Evolutionary conservation across 2,797 vertebrate genomes (phyloP).

Genomic region (Sebastes flavidus): DNA sequence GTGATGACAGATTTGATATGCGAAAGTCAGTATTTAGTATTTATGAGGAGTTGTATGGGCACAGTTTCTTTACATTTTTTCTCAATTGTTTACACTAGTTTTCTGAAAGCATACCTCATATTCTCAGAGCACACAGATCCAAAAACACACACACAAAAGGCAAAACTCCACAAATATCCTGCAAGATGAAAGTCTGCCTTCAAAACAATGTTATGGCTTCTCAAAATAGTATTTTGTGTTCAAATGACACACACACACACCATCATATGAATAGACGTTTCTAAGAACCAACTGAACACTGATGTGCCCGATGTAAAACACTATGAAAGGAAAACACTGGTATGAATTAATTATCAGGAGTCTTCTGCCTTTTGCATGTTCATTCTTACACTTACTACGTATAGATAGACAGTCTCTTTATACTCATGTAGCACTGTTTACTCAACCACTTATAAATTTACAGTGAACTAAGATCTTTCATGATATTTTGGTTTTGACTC

Average conservation of each 20-base stretch:
- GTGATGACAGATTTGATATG: not conserved
- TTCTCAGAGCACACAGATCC: too few species aligned
- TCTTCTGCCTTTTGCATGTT: too few species aligned
- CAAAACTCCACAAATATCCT: not conserved
- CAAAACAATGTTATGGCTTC: not conserved
- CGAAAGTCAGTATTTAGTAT: not conserved
- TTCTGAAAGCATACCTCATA: too few species aligned
- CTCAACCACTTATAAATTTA: too few species aligned
- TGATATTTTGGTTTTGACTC: fast-evolving
- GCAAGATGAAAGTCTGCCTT: not conserved
- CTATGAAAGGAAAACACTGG: too few species aligned
- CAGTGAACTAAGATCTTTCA: too few species aligned
- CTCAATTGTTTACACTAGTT: too few species aligned
- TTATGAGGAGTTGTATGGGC: not conserved
- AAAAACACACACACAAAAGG: too few species aligned
- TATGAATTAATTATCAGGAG: too few species aligned
- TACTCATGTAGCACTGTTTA: too few species aligned
- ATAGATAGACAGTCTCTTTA: too few species aligned
- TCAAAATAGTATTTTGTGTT: not conserved
- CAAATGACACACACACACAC: not conserved
- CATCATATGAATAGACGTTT: not conserved
- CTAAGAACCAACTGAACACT: not conserved
- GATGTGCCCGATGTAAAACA: not conserved
- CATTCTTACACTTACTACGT: too few species aligned
- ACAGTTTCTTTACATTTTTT: not conserved